phyloP scores from a whole-genome alignment of 2,113 vertebrate species.

The Myanophis thanlyinensis region DNA sequence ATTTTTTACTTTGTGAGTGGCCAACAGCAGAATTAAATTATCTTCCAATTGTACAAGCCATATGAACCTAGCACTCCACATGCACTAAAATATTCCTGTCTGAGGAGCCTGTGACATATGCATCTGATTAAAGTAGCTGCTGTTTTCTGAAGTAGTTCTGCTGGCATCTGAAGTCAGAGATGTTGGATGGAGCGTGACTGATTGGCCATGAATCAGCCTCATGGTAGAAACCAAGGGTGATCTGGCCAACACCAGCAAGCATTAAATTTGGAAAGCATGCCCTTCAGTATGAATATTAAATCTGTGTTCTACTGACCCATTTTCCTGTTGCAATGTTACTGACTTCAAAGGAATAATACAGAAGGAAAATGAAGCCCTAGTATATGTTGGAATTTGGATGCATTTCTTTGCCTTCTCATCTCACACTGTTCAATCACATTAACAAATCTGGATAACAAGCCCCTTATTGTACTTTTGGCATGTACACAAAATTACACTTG shows the following conservation, averaged over 20 bases:
- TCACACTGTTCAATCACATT: slow-evolving; percentile 13
- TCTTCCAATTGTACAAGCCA: neutral
- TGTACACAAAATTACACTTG: slow-evolving; percentile 1
- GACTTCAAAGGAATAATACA: neutral
- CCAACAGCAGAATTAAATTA: neutral
- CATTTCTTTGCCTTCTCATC: neutral
- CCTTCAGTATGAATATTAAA: slow-evolving; percentile 12
- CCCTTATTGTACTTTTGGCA: slow-evolving; percentile 17
- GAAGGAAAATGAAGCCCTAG: slow-evolving; percentile 7
- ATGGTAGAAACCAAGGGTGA: slow-evolving; percentile 8
- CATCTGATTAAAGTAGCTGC: slow-evolving; percentile 6
- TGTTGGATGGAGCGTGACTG: slow-evolving; percentile 2
- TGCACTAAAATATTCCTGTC: neutral
- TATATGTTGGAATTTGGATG: slow-evolving; percentile 6
- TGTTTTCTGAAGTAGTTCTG: slow-evolving; percentile 2
- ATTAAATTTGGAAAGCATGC: neutral
- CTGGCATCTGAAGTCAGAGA: slow-evolving; percentile 11
- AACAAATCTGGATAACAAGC: slow-evolving; percentile 16
- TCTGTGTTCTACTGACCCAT: slow-evolving; percentile 24
- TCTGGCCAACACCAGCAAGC: slow-evolving; percentile 9
- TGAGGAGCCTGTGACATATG: slow-evolving; percentile 14
- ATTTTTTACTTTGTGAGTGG: neutral
- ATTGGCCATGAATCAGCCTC: slow-evolving; percentile 9
- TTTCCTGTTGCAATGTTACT: neutral
- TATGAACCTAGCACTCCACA: neutral